Conservation (phyloP, 2,888 invertebrate genomes). For the Megamerina dolium region DNA sequence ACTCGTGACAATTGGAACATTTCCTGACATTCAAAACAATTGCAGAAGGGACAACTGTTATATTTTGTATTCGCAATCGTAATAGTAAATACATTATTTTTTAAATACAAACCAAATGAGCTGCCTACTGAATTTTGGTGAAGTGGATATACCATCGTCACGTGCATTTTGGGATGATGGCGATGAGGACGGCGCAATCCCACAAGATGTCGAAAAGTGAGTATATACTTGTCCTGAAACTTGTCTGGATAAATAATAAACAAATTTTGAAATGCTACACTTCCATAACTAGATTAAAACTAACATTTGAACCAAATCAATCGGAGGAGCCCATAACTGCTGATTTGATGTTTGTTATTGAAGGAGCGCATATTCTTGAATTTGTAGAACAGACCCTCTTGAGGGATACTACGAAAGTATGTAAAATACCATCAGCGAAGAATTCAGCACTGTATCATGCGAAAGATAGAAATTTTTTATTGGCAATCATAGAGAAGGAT, state of each 20-base stretch:
- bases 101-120: conserved; percentile 26
- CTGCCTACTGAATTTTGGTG: conserved; percentile 44
- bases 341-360: conserved; percentile 37
- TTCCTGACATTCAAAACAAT: too few species aligned
- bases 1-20: too few species aligned
- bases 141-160: conserved; percentile 44
- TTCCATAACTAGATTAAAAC: conserved; percentile 23
- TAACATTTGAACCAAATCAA: conserved; percentile 23
- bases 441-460: conserved; percentile 29
- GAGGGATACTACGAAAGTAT: conserved; percentile 26
- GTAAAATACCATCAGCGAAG: conserved; percentile 27
- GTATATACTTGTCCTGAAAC: background rate
- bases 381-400: conserved; percentile 33
- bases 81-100: too few species aligned
- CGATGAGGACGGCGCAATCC: conserved; percentile 29
- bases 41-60: too few species aligned
- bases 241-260: background rate
- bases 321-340: conserved; percentile 8
- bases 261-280: background rate
- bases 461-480: conserved; percentile 16
- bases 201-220: conserved; percentile 26
- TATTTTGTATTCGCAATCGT: too few species aligned
- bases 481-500: conserved; percentile 41
- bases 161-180: conserved; percentile 49
- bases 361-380: conserved; percentile 35